Conservation (phyloP, 2,797 vertebrate genomes). For the Choloepus didactylus region DNA sequence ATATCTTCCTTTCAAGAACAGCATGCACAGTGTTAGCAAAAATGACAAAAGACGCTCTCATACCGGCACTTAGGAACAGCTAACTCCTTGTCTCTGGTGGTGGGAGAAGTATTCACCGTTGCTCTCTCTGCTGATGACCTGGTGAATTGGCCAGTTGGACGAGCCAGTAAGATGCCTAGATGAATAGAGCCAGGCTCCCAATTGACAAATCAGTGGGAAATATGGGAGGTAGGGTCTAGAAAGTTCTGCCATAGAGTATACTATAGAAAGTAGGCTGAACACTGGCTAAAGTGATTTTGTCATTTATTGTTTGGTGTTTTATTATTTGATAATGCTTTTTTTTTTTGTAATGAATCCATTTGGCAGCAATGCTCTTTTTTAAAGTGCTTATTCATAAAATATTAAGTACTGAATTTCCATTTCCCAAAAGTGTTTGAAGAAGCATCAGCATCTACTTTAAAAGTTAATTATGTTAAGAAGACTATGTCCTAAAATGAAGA, state of each 20-base stretch:
- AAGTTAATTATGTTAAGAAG: not conserved
- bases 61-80: not conserved
- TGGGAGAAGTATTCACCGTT: not conserved
- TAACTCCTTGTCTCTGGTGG: not conserved
- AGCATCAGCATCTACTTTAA: not conserved
- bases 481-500: not conserved
- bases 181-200: not conserved
- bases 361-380: not conserved
- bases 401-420: conserved; percentile 52
- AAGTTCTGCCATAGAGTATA: not conserved
- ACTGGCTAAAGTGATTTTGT: not conserved
- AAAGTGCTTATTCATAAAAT: conserved; percentile 63
- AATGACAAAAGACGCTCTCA: not conserved
- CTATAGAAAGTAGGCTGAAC: not conserved
- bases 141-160: not conserved
- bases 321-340: conserved; percentile 32
- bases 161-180: not conserved
- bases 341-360: conserved; percentile 42
- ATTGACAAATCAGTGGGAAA: not conserved
- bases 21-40: not conserved
- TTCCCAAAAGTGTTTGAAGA: conserved; percentile 29
- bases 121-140: not conserved
- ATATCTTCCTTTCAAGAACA: not conserved
- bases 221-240: not conserved
- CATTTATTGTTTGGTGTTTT: not conserved